Evolutionary conservation across 1,140 invertebrate species (phyloP).

Genomic region (Anastrepha obliqua): DNA sequence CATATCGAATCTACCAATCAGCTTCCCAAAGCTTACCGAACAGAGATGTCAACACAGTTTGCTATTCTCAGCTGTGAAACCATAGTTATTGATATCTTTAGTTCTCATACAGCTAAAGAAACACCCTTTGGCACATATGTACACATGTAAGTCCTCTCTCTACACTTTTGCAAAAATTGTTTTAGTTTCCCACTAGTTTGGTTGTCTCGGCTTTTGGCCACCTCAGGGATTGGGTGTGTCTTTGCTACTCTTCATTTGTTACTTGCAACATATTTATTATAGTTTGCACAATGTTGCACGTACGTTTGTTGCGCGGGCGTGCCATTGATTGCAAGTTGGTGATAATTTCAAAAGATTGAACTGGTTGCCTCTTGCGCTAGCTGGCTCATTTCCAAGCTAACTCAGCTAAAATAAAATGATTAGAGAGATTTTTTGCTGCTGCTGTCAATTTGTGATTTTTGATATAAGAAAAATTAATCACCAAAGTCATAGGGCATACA

Average conservation of each 20-base stretch:
- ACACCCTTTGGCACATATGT: no score
- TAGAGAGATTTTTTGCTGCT: neutral
- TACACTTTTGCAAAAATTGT: neutral
- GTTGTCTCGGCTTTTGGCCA: conserved; percentile 12
- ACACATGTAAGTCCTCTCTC: neutral
- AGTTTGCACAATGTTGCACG: conserved; percentile 5
- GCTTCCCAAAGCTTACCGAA: no score
- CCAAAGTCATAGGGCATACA: neutral
- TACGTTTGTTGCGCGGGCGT: conserved; percentile 1
- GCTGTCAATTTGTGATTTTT: neutral
- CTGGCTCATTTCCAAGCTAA: neutral
- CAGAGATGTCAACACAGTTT: no score
- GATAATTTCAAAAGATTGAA: conserved; percentile 35
- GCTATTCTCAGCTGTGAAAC: no score
- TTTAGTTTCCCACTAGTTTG: neutral
- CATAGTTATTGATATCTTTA: no score
- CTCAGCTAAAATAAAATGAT: neutral
- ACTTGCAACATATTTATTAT: neutral
- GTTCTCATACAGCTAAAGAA: no score
- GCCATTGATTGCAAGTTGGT: conserved; percentile 31
- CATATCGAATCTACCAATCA: no score
- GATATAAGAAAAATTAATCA: neutral
- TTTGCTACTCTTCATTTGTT: neutral
- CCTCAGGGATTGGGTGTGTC: neutral
- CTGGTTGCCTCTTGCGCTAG: neutral